A percentile compares a stretch with the other conserved stretches of the same genome.
phyloP scores from a whole-genome alignment of 2,113 vertebrate genomes.

The Oncorhynchus mykiss region DNA sequence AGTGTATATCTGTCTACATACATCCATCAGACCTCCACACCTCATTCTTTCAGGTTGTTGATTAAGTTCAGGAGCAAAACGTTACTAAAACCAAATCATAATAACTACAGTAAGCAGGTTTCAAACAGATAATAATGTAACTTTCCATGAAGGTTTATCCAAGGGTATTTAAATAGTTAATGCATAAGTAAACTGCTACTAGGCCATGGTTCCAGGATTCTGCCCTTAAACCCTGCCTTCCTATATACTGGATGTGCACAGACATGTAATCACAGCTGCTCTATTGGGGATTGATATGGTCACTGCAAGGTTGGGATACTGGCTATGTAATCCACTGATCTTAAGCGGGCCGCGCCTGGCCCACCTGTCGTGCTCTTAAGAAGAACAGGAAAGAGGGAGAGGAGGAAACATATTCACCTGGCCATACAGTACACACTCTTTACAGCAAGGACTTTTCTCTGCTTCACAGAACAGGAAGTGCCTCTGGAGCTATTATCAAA shows the following conservation, averaged over 20 bases:
- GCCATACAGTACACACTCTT: conserved; percentile 53
- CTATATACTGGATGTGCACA: too few species aligned
- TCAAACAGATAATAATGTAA: background rate
- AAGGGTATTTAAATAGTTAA: background rate
- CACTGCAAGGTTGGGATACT: conserved; percentile 54
- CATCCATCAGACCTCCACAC: background rate
- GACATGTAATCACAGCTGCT: too few species aligned
- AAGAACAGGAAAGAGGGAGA: conserved; percentile 57
- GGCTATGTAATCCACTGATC: conserved; percentile 66
- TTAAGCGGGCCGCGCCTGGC: conserved; percentile 58
- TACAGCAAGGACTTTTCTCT: conserved; percentile 47
- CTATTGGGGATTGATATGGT: conserved; percentile 36
- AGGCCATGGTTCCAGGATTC: too few species aligned
- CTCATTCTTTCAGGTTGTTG: background rate
- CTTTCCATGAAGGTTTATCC: background rate
- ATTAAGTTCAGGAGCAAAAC: background rate
- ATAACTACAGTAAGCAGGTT: background rate
- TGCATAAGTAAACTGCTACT: too few species aligned
- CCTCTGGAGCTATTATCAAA: conserved; percentile 52
- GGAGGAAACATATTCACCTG: conserved; percentile 52
- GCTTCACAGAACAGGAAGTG: conserved; percentile 52
- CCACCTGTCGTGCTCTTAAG: conserved; percentile 62
- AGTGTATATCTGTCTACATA: too few species aligned
- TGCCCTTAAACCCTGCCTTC: too few species aligned
- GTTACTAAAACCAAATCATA: background rate